Evolutionary conservation across 2,888 invertebrate genomes (phyloP), one percentile per base, ranked within the genome.

Genomic region (Plutella xylostella): DNA sequence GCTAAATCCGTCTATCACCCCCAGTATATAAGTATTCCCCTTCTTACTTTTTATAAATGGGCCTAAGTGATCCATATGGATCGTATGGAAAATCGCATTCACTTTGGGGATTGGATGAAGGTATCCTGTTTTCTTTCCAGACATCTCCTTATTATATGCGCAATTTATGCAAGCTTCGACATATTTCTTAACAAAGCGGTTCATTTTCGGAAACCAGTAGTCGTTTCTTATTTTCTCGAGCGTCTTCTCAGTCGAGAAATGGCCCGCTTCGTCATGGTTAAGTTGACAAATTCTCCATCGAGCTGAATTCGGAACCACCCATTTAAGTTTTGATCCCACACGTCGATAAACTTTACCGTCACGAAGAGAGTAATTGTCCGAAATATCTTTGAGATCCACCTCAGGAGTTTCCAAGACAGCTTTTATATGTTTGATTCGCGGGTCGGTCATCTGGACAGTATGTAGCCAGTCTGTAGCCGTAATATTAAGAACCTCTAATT

Each of bases 201-300:
- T 45, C 51, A 54, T 51, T 38, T 45, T 45, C 3, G 52, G 50
- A 42, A 52, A 49, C 50, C 50, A 52, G 39, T 42, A 50, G 2
- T 48, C 33, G 14, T 37, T 34, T 46, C 45, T 25, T 20, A 49
- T 41, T 43, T 43, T 48, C 3, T 48, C 46, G 41, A 51, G 28
- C 1, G 51, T 49, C 37, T 51, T 48, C 6, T 53, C 51, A 2
- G 46, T 15, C 0, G 43, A 44, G 37, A 48, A 49, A 41, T 53
- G 53, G 3, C 53, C 53, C 9, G 48, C 31, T 5, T 53, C 53
- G 31, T 53, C 51, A 39, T 51, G 53, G 25, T 45, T 49, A 20
- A 37, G 22, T 15, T 48, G 46, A 9, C 48, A 35, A 4, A 54
- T 33, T 18, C 46, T 48, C 48, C 50, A 54, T 12, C 52, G 42